Base-by-base conservation (phyloP, 2,797 vertebrate genomes). In the Chiloscyllium punctatum region DNA sequence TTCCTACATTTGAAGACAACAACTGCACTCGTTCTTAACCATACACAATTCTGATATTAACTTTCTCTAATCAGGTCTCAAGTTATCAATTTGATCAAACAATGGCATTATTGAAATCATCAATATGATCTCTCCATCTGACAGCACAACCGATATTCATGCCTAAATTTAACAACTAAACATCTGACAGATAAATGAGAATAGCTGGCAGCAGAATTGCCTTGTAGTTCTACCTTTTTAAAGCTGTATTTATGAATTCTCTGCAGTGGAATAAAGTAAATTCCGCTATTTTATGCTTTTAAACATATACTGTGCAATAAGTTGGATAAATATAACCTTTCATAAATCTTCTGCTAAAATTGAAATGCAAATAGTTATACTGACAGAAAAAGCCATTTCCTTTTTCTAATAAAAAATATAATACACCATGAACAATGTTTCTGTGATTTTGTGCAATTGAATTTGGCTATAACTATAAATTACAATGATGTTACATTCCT, bases 391-490 rank as follows among this genome's bases (percentile, higher is more conserved):
- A 92, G 90, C 90, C 66, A 92, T 92, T 92, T 68, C 66, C 8
- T 69, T 92, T 21, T 92, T 42, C 66, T 66, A 92, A 68, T 68
- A 69, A 92, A 92, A 79, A 92, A 25, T 42, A 42, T 42, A 68
- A 69, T 21, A 69, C 62, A 92, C 66, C 57, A 9, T 42, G 57
- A 92, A 92, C 33, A 92, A 92, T 37, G 62, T n/a, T 68, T 66
- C 66, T 42, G 21, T 4, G n/a, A 92, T 69, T 92, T 69, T 92
- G 62, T 69, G 66, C 69, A 92, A 69, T 69, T 69, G 62, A 92
- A 92, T 69, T 25, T 92, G 62, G 66, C 62, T 92, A 92, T 42
- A 69, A 92, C 90, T 92, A 92, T 92, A 92, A 92, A 92, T 69
- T 69, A 92, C n/a, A 92, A 92, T 92, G n/a, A 92, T 5, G 66